Evolutionary conservation across 2,113 vertebrate species (phyloP).

Genomic region (Etheostoma cragini): DNA sequence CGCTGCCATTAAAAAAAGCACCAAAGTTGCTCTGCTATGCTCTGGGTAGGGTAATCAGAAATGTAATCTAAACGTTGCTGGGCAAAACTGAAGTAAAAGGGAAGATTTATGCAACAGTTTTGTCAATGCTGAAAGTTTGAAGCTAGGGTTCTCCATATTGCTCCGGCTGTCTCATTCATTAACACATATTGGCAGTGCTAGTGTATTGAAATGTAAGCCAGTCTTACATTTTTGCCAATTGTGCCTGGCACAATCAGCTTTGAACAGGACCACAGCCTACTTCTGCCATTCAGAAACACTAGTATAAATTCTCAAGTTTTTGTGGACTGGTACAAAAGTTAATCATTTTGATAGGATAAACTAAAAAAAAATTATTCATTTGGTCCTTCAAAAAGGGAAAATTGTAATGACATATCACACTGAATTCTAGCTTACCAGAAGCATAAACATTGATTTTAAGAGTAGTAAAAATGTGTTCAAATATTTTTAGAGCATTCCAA

Average conservation of each 20-base stretch:
- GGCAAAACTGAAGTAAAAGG: slow-evolving; percentile 34
- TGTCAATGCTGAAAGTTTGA: slow-evolving; percentile 22
- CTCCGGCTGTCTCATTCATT: slow-evolving; percentile 7
- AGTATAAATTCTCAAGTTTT: slow-evolving; percentile 31
- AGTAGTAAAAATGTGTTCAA: slow-evolving; percentile 2
- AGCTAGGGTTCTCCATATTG: slow-evolving; percentile 24
- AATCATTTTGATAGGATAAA: slow-evolving; percentile 9
- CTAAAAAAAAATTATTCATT: slow-evolving; percentile 12
- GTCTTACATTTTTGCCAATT: slow-evolving; percentile 28
- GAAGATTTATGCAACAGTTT: slow-evolving; percentile 50
- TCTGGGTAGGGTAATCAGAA: slow-evolving; percentile 50
- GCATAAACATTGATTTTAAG: background rate
- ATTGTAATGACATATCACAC: background rate
- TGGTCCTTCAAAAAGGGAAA: slow-evolving; percentile 1
- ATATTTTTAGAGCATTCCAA: background rate
- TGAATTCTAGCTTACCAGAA: background rate
- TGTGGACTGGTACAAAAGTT: slow-evolving; percentile 11
- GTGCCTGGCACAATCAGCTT: slow-evolving; percentile 40
- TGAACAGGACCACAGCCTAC: slow-evolving; percentile 38
- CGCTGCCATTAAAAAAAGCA: slow-evolving; percentile 27
- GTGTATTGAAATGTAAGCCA: slow-evolving; percentile 46
- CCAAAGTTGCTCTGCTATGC: slow-evolving; percentile 51
- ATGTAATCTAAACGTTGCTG: slow-evolving; percentile 40
- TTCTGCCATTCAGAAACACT: slow-evolving; percentile 45
- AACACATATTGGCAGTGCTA: slow-evolving; percentile 16